A percentile compares a stretch with the other conserved stretches of the same genome.
Conservation (phyloP, 2,797 vertebrate species). For the Gorsachius magnificus region DNA sequence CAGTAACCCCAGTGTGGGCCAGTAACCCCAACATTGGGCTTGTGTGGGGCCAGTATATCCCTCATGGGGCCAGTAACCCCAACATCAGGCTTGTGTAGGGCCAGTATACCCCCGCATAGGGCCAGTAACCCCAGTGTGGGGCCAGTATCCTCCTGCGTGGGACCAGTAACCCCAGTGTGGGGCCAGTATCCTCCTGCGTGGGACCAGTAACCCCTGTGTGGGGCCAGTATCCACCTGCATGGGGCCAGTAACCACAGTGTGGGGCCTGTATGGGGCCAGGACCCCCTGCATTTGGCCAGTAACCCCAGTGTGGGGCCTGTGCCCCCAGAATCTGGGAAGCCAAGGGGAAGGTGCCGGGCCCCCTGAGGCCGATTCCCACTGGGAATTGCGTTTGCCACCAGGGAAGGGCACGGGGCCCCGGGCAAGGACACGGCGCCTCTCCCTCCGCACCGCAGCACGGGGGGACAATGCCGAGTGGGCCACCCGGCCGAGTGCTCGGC, state of each 20-base stretch:
- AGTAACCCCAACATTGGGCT: too few relatives aligned
- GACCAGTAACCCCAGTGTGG: not conserved
- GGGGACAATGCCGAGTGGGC: not conserved
- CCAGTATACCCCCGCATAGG: not conserved
- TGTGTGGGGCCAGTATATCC: not conserved
- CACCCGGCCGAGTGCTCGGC: not conserved
- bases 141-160: too few relatives aligned
- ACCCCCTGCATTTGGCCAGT: too few relatives aligned
- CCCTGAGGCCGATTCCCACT: fast-evolving
- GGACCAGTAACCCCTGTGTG: too few relatives aligned
- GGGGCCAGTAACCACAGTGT: too few relatives aligned
- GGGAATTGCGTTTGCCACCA: not conserved
- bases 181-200: not conserved
- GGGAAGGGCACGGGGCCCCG: too few relatives aligned
- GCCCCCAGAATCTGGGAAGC: not conserved
- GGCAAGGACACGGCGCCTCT: not conserved
- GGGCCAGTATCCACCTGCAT: not conserved
- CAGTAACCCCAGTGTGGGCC: too few relatives aligned
- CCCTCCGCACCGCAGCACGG: not conserved
- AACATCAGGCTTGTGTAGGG: too few relatives aligned
- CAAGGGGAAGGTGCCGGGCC: fast-evolving
- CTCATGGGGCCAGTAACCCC: too few relatives aligned
- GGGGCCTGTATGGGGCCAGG: not conserved
- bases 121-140: too few relatives aligned
- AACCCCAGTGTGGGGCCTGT: not conserved